A percentile compares a stretch with the other conserved stretches of the same genome.
These are phyloP conservation scores for Rhegmatorhina hoffmannsi DNA, from an alignment of 2,113 vertebrate species.

Conservation along the genomic window DNA sequence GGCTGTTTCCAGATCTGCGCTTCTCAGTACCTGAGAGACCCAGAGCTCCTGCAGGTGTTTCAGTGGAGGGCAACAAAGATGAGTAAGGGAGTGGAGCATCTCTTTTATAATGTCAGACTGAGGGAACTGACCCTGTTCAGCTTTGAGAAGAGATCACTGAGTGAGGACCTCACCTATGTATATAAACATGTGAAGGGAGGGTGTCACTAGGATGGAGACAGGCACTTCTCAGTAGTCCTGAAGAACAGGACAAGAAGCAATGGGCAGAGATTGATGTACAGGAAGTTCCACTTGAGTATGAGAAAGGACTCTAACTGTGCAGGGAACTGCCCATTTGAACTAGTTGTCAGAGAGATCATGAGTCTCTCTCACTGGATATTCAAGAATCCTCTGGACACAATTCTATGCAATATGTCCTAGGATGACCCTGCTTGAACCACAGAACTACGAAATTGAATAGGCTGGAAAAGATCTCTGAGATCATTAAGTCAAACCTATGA, in stretches of 20 bases:
- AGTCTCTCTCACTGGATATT: background rate
- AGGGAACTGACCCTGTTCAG: background rate
- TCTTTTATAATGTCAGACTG: background rate
- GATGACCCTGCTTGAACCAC: background rate
- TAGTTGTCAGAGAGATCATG: background rate
- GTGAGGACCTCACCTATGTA: background rate
- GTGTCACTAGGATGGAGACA: background rate
- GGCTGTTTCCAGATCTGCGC: background rate
- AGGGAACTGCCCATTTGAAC: background rate
- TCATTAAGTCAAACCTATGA: background rate
- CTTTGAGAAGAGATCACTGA: background rate
- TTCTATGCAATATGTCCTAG: no score
- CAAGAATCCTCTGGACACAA: background rate
- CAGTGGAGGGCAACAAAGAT: background rate
- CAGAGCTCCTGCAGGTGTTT: background rate
- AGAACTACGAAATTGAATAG: background rate
- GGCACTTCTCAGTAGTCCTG: background rate
- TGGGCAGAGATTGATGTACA: background rate
- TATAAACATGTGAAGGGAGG: background rate
- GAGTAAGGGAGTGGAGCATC: background rate
- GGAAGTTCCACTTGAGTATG: background rate
- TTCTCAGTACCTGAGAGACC: background rate
- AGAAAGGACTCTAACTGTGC: background rate
- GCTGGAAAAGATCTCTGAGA: background rate
- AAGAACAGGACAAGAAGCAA: background rate